Evolutionary conservation across 2,113 vertebrate species (phyloP).

Genomic region (Malaclemys terrapin): DNA sequence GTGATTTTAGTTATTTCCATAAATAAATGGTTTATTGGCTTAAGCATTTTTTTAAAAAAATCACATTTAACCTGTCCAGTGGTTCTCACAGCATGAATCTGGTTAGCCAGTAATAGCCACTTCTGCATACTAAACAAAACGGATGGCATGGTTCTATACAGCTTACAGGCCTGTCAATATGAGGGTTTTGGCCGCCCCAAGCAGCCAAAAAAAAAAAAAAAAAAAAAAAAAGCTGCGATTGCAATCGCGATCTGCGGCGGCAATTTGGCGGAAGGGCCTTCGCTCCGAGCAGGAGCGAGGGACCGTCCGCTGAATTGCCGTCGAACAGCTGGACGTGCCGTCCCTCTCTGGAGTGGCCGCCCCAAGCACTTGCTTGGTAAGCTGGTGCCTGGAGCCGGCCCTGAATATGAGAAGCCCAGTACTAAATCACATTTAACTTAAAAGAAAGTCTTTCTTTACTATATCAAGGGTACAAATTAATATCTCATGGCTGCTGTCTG

Average conservation of each 20-base stretch:
- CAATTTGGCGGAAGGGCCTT: too few relatives aligned
- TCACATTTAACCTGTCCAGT: constrained; percentile 5
- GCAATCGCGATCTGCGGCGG: too few relatives aligned
- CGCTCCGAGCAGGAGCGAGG: too few relatives aligned
- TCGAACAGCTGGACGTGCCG: too few relatives aligned
- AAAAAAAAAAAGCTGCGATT: too few relatives aligned
- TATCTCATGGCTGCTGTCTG: neutral
- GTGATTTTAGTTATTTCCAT: constrained; percentile 24
- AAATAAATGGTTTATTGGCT: constrained; percentile 11
- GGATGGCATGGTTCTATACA: neutral
- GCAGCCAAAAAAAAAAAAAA: too few relatives aligned
- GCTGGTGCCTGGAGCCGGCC: too few relatives aligned
- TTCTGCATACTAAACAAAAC: neutral
- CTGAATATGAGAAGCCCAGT: neutral
- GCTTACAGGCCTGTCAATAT: neutral
- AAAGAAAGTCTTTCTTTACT: neutral
- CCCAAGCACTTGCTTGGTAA: too few relatives aligned
- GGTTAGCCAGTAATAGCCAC: neutral
- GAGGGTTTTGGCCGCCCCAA: neutral
- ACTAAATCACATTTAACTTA: neutral
- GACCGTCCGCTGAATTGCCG: too few relatives aligned
- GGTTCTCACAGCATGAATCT: neutral
- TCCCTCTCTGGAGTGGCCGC: too few relatives aligned
- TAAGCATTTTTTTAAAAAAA: neutral
- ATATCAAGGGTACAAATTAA: neutral